phyloP scores from a whole-genome alignment of 2,888 invertebrate genomes.

The Charanyca ferruginea region DNA sequence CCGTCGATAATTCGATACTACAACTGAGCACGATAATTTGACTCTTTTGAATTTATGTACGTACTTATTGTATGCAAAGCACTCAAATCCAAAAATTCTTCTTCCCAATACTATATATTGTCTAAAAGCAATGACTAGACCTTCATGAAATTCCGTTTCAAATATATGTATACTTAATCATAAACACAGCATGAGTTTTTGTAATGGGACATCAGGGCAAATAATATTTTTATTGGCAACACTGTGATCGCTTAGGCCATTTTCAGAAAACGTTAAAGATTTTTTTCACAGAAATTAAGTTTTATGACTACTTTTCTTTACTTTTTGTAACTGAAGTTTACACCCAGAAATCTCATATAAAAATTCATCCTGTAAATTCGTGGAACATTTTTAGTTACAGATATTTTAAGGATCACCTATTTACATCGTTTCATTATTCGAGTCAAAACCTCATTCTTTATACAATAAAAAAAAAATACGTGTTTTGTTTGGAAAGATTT shows the following conservation, averaged over 20 bases:
- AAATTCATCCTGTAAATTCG: slow-evolving; percentile 22
- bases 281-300: not conserved
- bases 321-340: slow-evolving; percentile 2
- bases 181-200: slow-evolving; percentile 9
- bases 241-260: not conserved
- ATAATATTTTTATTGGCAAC: not conserved
- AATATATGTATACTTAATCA: slow-evolving; percentile 19
- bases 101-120: slow-evolving; percentile 40
- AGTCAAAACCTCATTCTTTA: not conserved
- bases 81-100: slow-evolving; percentile 46
- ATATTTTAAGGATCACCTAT: not conserved
- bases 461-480: not conserved
- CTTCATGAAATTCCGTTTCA: slow-evolving; percentile 46
- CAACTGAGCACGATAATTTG: slow-evolving; percentile 66
- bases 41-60: slow-evolving; percentile 48
- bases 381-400: not conserved
- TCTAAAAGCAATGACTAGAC: slow-evolving; percentile 68
- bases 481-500: not conserved
- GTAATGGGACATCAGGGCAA: slow-evolving; percentile 8
- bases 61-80: slow-evolving; percentile 62
- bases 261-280: not conserved
- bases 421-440: not conserved
- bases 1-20: slow-evolving; percentile 56
- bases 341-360: slow-evolving; percentile 15
- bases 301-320: slow-evolving; percentile 7